Conservation (phyloP, 2,888 invertebrate species). For the Amphiduros pacificus region DNA sequence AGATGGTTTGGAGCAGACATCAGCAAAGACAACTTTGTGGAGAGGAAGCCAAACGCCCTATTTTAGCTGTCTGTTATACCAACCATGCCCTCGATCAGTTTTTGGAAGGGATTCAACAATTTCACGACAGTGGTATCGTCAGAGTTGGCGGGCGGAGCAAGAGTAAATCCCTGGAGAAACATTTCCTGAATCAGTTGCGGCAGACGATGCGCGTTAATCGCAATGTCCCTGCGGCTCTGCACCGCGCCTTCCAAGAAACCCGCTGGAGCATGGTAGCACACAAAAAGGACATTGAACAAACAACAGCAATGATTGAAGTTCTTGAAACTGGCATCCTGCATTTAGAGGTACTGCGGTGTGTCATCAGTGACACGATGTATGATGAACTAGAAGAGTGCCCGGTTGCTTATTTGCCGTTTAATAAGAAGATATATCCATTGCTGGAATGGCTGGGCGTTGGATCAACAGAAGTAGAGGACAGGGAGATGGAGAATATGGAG, state of each 20-base stretch:
- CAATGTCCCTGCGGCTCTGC: constrained; percentile 12
- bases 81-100: constrained; percentile 60
- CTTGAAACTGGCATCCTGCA: constrained; percentile 38
- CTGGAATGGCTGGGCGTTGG: neutral
- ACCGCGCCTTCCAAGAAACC: neutral
- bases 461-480: neutral
- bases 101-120: constrained; percentile 51
- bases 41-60: constrained; percentile 31
- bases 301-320: constrained; percentile 20
- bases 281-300: constrained; percentile 13
- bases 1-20: constrained; percentile 48
- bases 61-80: constrained; percentile 57
- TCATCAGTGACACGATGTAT: constrained; percentile 3
- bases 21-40: neutral
- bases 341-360: constrained; percentile 33
- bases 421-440: neutral
- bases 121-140: constrained; percentile 40
- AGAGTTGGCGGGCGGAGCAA: constrained; percentile 45
- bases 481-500: neutral
- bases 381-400: too few relatives aligned
- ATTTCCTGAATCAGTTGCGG: neutral
- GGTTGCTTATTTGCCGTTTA: too few relatives aligned
- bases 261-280: constrained; percentile 15
- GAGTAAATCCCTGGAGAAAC: neutral
- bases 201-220: neutral